These are phyloP conservation scores for Ceuthmochares aereus DNA, from an alignment of 2,113 vertebrate species.

Conservation along the genomic window DNA sequence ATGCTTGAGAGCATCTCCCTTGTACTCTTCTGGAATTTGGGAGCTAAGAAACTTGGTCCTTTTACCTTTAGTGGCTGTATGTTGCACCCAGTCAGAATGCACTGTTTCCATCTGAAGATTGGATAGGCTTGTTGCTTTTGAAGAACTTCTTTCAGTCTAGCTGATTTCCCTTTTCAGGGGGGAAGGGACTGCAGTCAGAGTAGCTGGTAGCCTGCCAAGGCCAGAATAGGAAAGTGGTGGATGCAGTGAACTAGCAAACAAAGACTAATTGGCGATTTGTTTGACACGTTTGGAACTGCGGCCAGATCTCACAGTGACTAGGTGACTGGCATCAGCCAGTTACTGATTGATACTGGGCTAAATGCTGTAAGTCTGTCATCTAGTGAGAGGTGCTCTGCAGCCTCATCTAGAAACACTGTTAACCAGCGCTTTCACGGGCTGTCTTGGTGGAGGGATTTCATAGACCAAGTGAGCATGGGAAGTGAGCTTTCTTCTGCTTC, in stretches of 20 bases:
- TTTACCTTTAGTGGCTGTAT: background rate
- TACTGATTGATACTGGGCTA: background rate
- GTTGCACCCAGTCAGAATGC: background rate
- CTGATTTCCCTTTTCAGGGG: background rate
- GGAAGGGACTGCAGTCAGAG: background rate
- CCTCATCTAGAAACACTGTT: background rate
- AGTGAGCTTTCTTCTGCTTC: background rate
- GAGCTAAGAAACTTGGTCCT: background rate
- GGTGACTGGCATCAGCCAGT: background rate
- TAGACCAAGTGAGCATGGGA: background rate
- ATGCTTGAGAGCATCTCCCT: background rate
- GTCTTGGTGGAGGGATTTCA: background rate
- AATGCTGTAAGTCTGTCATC: background rate
- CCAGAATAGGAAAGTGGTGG: background rate
- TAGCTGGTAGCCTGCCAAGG: background rate
- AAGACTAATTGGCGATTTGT: background rate
- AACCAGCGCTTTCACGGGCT: background rate
- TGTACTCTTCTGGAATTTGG: background rate
- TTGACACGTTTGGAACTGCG: background rate
- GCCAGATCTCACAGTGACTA: background rate
- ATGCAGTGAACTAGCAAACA: background rate
- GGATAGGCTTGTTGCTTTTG: background rate
- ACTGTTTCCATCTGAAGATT: background rate
- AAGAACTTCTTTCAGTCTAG: background rate
- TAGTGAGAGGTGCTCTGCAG: background rate